These are phyloP conservation scores for Drosophila paulistorum DNA, from an alignment of 1,140 invertebrate species.

Conservation along the genomic window DNA sequence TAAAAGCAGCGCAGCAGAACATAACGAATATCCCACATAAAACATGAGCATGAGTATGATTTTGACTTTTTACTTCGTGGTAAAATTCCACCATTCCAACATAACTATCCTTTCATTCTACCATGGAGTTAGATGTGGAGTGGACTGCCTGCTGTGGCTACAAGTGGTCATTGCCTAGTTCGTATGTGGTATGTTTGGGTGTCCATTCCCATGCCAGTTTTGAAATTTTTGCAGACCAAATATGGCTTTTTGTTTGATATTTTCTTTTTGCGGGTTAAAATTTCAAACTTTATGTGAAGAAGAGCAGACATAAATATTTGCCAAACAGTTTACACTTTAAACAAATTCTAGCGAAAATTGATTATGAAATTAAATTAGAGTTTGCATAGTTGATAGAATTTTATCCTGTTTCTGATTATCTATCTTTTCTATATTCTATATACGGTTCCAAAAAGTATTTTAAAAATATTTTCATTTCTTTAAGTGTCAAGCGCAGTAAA, in stretches of 20 bases:
- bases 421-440: too few relatives aligned
- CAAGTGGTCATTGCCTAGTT: slow-evolving; percentile 66
- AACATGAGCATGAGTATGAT: slow-evolving; percentile 71
- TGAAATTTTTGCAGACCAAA: slow-evolving; percentile 11
- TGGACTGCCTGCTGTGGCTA: slow-evolving; percentile 71
- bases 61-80: slow-evolving; percentile 59
- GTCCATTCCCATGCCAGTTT: slow-evolving; percentile 1
- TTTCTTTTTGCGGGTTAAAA: slow-evolving; percentile 59
- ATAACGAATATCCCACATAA: slow-evolving; percentile 73
- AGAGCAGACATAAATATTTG: slow-evolving; percentile 56
- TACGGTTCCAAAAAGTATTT: too few relatives aligned
- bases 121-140: neutral
- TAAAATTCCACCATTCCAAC: slow-evolving; percentile 14
- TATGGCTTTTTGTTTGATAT: slow-evolving; percentile 11
- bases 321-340: slow-evolving; percentile 17
- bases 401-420: too few relatives aligned
- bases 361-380: too few relatives aligned
- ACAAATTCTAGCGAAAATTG: too few relatives aligned
- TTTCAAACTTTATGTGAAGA: slow-evolving; percentile 28
- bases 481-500: slow-evolving; percentile 17
- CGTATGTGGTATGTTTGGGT: slow-evolving; percentile 18
- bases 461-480: neutral
- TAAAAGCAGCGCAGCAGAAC: slow-evolving; percentile 73
- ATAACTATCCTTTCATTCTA: neutral
- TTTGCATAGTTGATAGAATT: too few relatives aligned